phyloP scores from a whole-genome alignment of 1,140 invertebrate genomes.

The Stegodyphus mimosarum region DNA sequence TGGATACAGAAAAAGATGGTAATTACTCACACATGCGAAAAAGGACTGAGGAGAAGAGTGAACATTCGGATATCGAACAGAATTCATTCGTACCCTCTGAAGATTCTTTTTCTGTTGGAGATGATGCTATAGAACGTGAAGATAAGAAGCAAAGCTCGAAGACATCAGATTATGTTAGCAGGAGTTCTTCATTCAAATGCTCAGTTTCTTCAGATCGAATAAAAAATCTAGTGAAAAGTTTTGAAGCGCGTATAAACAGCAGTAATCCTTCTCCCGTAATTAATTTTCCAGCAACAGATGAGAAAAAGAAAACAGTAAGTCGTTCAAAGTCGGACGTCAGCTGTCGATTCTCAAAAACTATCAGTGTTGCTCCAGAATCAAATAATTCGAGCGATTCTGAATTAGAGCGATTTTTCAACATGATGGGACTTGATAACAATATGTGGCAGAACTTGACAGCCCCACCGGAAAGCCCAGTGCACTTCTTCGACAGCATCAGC shows the following conservation, averaged over 20 bases:
- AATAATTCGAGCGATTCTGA: constrained; percentile 62
- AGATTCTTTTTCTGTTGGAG: constrained; percentile 20
- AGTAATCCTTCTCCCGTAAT: not conserved
- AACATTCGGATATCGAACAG: constrained; percentile 35
- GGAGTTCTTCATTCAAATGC: constrained; percentile 66
- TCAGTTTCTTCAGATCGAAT: constrained; percentile 44
- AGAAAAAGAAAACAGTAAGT: constrained; percentile 26
- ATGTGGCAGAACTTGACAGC: constrained; percentile 20
- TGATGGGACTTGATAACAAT: constrained; percentile 79
- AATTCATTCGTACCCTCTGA: constrained; percentile 41
- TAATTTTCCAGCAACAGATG: constrained; percentile 63
- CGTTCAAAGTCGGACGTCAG: constrained; percentile 85
- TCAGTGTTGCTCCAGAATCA: constrained; percentile 20
- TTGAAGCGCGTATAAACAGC: constrained; percentile 24
- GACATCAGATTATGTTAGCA: constrained; percentile 60
- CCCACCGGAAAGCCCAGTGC: constrained; percentile 22
- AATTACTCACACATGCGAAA: not conserved
- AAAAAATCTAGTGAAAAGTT: constrained; percentile 44
- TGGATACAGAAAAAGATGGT: not conserved
- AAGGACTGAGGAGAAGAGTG: constrained; percentile 6
- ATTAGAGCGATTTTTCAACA: constrained; percentile 82
- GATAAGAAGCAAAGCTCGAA: constrained; percentile 45
- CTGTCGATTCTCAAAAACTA: constrained; percentile 26
- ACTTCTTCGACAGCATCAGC: constrained; percentile 49
- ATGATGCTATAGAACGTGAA: constrained; percentile 17